These are phyloP conservation scores for Axinella damicornis DNA, from an alignment of 37 sponge, comb jelly and placozoan genomes.

Conservation along the genomic window DNA sequence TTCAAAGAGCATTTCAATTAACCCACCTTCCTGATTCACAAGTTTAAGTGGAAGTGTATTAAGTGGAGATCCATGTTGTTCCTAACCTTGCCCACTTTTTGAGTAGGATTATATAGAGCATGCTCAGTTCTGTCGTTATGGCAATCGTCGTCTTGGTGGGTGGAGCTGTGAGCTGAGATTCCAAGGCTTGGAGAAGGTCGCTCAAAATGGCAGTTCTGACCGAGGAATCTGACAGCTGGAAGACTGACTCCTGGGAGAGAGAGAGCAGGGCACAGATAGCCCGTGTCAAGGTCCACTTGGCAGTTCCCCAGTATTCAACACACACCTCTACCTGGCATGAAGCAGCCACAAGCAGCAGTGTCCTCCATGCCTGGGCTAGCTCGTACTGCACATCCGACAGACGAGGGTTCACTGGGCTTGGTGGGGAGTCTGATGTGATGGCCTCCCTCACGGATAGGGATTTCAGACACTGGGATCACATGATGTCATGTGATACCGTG, in stretches of 20 bases:
- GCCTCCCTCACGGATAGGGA: not conserved
- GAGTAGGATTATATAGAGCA: conserved; percentile 48
- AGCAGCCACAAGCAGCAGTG: conserved; percentile 40
- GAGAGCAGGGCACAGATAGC: too few relatives aligned
- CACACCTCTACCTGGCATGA: conserved; percentile 36
- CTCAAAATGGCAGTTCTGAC: conserved; percentile 12
- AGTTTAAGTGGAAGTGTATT: too few relatives aligned
- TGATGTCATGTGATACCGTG: not conserved
- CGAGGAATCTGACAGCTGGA: not conserved
- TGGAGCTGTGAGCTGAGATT: conserved; percentile 32
- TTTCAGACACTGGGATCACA: conserved; percentile 18
- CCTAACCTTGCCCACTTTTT: conserved; percentile 55
- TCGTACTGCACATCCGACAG: conserved; percentile 38
- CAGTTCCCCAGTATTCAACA: too few relatives aligned
- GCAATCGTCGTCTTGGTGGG: not conserved
- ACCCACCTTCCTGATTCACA: too few relatives aligned
- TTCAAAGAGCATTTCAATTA: too few relatives aligned
- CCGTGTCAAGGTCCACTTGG: too few relatives aligned
- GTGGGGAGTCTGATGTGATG: not conserved
- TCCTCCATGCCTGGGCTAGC: conserved; percentile 44
- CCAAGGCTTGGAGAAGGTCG: conserved; percentile 6
- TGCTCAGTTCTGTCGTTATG: conserved; percentile 59
- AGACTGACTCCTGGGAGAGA: not conserved
- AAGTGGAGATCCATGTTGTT: too few relatives aligned
- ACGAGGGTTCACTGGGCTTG: not conserved